A percentile compares a stretch with the other conserved stretches of the same genome.
phyloP scores from a whole-genome alignment of 2,888 invertebrate species.

The Diaprepes abbreviatus region DNA sequence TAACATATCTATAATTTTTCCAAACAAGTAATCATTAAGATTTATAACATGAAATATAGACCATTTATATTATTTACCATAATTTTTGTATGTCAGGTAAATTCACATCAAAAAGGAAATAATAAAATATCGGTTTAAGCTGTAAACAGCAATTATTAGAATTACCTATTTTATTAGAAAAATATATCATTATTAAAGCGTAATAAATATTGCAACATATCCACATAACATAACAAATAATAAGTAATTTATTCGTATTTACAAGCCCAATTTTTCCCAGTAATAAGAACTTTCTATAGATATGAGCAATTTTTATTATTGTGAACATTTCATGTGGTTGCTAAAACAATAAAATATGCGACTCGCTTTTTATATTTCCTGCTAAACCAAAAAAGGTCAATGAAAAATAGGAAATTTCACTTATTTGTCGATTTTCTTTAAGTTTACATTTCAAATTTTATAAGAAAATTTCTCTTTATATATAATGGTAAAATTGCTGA shows the following conservation, averaged over 20 bases:
- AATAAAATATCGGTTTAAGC: no score
- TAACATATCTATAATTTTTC: no score
- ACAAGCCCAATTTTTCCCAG: background rate
- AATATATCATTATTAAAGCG: background rate
- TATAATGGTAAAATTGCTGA: no score
- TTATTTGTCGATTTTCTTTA: constrained; percentile 1
- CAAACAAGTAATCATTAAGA: no score
- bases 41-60: no score
- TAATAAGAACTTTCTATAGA: constrained; percentile 1
- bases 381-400: background rate
- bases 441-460: background rate
- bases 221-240: background rate
- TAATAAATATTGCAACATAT: background rate
- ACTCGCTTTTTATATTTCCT: background rate
- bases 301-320: background rate
- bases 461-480: background rate
- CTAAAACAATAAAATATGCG: background rate
- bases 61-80: no score
- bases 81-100: background rate
- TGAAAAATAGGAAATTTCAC: background rate
- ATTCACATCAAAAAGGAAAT: no score
- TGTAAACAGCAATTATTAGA: background rate
- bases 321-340: background rate
- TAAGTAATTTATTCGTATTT: background rate
- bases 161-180: background rate